Evolutionary conservation across 2,888 invertebrate species (phyloP).

Genomic region (Julus scanicus): DNA sequence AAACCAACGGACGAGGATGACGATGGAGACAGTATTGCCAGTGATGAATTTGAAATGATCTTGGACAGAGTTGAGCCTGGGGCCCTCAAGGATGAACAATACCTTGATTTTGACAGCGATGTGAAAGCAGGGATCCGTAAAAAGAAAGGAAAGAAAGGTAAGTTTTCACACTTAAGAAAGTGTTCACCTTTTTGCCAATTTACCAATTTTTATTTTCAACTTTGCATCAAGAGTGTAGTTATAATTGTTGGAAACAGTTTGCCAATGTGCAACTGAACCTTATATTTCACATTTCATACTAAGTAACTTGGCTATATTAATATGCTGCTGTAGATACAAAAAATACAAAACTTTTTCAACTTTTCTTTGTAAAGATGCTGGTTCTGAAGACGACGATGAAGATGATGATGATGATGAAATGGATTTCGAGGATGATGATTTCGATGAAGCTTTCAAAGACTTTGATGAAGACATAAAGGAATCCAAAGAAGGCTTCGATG

Average conservation of each 20-base stretch:
- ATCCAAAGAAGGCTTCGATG: slow-evolving; percentile 60
- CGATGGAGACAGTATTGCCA: slow-evolving; percentile 78
- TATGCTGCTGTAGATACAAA: no score
- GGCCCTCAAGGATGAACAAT: slow-evolving; percentile 65
- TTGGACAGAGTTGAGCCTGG: slow-evolving; percentile 69
- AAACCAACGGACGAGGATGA: slow-evolving; percentile 70
- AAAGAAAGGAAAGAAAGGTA: slow-evolving; percentile 62
- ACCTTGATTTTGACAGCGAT: slow-evolving; percentile 61
- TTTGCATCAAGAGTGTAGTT: no score
- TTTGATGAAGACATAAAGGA: slow-evolving; percentile 61
- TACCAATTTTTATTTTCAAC: no score
- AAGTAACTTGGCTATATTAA: no score
- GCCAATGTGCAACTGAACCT: no score
- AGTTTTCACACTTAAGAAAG: not conserved
- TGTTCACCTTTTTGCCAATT: no score
- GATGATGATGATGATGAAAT: slow-evolving; percentile 55
- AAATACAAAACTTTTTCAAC: no score
- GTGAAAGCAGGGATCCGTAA: slow-evolving; percentile 60
- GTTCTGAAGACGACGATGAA: slow-evolving; percentile 64
- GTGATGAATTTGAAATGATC: slow-evolving; percentile 81
- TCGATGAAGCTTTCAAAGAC: slow-evolving; percentile 62
- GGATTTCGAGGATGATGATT: slow-evolving; percentile 61
- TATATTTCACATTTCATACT: no score
- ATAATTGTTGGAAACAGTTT: no score
- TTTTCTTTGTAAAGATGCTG: slow-evolving; percentile 58